phyloP scores from a whole-genome alignment of 1,140 invertebrate genomes.

The Delia radicum region DNA sequence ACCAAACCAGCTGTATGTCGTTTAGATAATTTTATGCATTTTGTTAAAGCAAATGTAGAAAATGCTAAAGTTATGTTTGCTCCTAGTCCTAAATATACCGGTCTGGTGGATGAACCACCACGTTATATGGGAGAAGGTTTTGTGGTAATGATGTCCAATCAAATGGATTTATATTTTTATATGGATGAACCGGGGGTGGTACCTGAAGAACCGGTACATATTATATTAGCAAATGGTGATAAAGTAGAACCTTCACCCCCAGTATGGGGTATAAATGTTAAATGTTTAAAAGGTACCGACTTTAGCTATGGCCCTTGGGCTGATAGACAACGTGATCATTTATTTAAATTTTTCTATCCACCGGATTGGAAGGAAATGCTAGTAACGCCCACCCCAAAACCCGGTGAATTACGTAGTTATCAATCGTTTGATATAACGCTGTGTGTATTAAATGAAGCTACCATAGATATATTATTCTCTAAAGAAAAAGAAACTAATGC shows the following conservation, averaged over 20 bases:
- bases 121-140: conserved; percentile 93
- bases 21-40: conserved; percentile 95
- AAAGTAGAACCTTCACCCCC: conserved; percentile 88
- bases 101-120: conserved; percentile 92
- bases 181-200: conserved; percentile 93
- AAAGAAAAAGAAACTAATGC: conserved; percentile 97
- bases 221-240: conserved; percentile 91
- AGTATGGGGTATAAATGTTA: conserved; percentile 93
- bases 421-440: conserved; percentile 91
- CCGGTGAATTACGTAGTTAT: conserved; percentile 83
- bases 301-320: conserved; percentile 99
- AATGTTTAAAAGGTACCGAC: conserved; percentile 95
- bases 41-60: conserved; percentile 91
- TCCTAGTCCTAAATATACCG: conserved; percentile 90
- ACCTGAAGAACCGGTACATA: conserved; percentile 83
- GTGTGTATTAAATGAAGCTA: conserved; percentile 87
- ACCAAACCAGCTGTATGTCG: conserved; percentile 91
- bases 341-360: conserved; percentile 97
- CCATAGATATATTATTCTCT: conserved; percentile 93
- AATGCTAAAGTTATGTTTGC: conserved; percentile 93
- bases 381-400: conserved; percentile 74
- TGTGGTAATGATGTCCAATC: conserved; percentile 92
- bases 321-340: conserved; percentile 90
- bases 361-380: conserved; percentile 79
- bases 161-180: conserved; percentile 93